Conservation (phyloP, 2,113 vertebrate genomes). For the Verasper variegatus region DNA sequence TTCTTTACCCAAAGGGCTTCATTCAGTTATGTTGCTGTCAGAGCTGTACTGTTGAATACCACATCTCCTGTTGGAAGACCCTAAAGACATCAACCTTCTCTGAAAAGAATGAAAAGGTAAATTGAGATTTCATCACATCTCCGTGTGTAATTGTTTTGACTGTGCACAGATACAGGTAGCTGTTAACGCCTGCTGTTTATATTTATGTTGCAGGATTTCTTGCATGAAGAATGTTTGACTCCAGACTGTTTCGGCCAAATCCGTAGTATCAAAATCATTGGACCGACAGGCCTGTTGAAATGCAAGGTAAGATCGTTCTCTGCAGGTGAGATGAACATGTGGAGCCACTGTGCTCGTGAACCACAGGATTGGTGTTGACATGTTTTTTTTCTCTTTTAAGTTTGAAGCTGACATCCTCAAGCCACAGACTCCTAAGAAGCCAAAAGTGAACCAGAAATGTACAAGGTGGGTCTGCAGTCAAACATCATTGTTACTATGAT, state of each 20-base stretch:
- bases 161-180: not conserved
- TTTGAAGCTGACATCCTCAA: conserved; percentile 88
- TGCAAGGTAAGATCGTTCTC: conserved; percentile 86
- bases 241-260: conserved; percentile 91
- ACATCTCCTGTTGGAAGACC: conserved; percentile 94
- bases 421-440: conserved; percentile 75
- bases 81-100: conserved; percentile 84
- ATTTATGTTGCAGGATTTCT: conserved; percentile 86
- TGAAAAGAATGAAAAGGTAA: conserved; percentile 95
- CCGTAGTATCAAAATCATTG: conserved; percentile 88
- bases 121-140: not conserved
- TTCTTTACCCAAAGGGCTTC: conserved; percentile 85
- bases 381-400: conserved; percentile 76
- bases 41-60: conserved; percentile 91
- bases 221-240: conserved; percentile 90
- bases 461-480: conserved; percentile 84
- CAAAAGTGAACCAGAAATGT: conserved; percentile 87
- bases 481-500: not conserved
- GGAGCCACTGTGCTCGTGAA: not conserved
- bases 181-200: too few species aligned
- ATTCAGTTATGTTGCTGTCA: conserved; percentile 90
- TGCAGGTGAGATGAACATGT: not conserved
- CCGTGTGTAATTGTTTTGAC: not conserved
- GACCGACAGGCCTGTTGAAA: conserved; percentile 88
- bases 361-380: not conserved